A percentile compares a stretch with the other conserved stretches of the same genome.
Evolutionary conservation across 2,888 invertebrate genomes (phyloP).

Genomic region (Eupithecia dodoneata): DNA sequence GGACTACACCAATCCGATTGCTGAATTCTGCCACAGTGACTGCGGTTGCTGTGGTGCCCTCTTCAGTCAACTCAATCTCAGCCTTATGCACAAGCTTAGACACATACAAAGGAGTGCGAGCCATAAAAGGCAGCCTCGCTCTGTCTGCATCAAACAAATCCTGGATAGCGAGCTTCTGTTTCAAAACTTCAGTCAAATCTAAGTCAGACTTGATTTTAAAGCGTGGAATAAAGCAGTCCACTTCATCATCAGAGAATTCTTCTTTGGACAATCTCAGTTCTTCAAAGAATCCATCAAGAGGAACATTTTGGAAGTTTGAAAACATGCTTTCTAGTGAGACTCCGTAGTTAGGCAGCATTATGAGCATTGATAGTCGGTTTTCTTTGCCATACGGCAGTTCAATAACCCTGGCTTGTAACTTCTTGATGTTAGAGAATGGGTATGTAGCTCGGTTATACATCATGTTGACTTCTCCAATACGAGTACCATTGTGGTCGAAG

Average conservation of each 20-base stretch:
- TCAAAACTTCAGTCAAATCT: constrained; percentile 80
- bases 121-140: constrained; percentile 74
- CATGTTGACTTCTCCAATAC: constrained; percentile 87
- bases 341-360: constrained; percentile 86
- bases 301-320: constrained; percentile 71
- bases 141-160: constrained; percentile 83
- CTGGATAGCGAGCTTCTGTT: constrained; percentile 67
- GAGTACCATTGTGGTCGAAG: constrained; percentile 79
- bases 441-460: constrained; percentile 87
- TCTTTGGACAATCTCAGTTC: constrained; percentile 75
- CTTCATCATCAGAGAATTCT: constrained; percentile 85
- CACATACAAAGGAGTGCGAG: constrained; percentile 79
- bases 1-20: constrained; percentile 82
- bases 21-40: constrained; percentile 80
- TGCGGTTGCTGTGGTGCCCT: constrained; percentile 88
- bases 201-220: constrained; percentile 85
- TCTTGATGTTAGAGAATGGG: constrained; percentile 82
- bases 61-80: constrained; percentile 89
- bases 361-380: constrained; percentile 85
- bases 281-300: constrained; percentile 78
- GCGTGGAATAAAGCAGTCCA: constrained; percentile 86
- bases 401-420: constrained; percentile 85
- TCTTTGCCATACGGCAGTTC: constrained; percentile 88
- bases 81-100: constrained; percentile 87
- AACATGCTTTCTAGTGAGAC: constrained; percentile 81